Base-by-base conservation (phyloP, 2,888 invertebrate species). In the Acanthococcus lagerstroemiae region DNA sequence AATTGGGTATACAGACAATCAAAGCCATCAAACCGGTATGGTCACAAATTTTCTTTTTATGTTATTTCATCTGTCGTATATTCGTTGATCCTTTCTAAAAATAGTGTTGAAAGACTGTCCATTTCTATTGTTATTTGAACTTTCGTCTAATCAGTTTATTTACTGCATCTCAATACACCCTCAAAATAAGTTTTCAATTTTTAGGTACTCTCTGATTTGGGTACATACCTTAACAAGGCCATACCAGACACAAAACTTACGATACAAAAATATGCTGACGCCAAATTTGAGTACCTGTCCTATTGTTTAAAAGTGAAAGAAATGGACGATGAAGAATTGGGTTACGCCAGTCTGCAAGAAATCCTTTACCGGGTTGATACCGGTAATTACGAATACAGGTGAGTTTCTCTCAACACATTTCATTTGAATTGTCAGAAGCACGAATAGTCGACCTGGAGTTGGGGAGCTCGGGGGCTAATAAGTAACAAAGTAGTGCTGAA, bases 221-320 rank as follows among this genome's bases (percentile, higher is more conserved):
- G 95, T 21, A 97, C 97, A 0, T 99, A 96, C 74, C 81, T 99
- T 0, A 86, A 93, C 76, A 95, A 97, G 78, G 99, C 97, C 0
- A 95, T 99, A 72, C 99, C 99, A 0, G 99, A 99, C 75, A 99
- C 97, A 0, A 88, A 94, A 73, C 78, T 99, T 30, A 99, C 99
- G 0, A 94, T 99, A 46, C 89, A 92, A 72, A 96, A 96, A 74
- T 99, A 99, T 76, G 92, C 97, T 0, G 97, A 99, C 77, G 91
- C 93, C 0, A 99, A 99, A 77, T 99, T 99, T 76, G 97, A 99
- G 74, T 99, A 99, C 76, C 79, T 99, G 65, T 97, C 97, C 0
- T 99, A 99, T 76, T 99, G 99, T 74, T 80, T 99, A 66, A 99
- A 99, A 79, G 95, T 99, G 0, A 99, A 99, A 76, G 99, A 99